Base-by-base conservation (phyloP, 1,140 invertebrate species). In the Nomia melanderi region DNA sequence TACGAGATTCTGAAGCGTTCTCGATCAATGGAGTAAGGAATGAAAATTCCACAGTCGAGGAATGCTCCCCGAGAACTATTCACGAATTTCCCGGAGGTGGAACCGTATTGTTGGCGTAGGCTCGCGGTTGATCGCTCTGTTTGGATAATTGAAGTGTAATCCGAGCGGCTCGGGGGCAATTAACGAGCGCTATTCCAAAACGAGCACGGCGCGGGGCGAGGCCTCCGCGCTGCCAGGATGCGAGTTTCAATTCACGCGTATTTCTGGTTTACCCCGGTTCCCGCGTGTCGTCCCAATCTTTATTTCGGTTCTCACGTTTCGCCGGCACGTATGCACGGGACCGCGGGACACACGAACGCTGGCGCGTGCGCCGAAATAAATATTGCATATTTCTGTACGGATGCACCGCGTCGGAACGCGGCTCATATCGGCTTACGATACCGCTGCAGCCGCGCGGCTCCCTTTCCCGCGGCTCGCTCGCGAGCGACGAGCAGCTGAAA, bases 231-330 rank as follows among this genome's bases (percentile, higher is more conserved):
- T 69, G 73, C 63, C 71, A 74, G 77, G 62, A 75, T 66, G 27
- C 72, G 54, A 62, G 57, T 81, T 78, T 82, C 71, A 59, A 79
- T 83, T 62, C 77, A 69, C 73, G 78, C 79, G 72, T 84, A 85
- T 85, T 85, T 85, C 76, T 85, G 83, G 79, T 79, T 63, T 69
- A 72, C 60, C 67, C 56, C 56, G 78, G 63, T 63, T 62, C 81
- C 71, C 79, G 81, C 81, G 81, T 75, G 70, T 80, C 82, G 82
- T 74, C 75, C 79, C 71, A 85, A 82, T 82, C 77, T 86, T 85
- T 85, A 82, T 86, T 86, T 86, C 77, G 77, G 84, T 85, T 86
- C 83, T 86, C 84, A 86, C 84, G 77, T 86, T 86, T 85, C 81
- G 79, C 31, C 60, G 80, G 62, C 74, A n/a, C n/a, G 53, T 66